A percentile compares a stretch with the other conserved stretches of the same genome.
Evolutionary conservation across 2,113 vertebrate species (phyloP).

Genomic region (Junco hyemalis): DNA sequence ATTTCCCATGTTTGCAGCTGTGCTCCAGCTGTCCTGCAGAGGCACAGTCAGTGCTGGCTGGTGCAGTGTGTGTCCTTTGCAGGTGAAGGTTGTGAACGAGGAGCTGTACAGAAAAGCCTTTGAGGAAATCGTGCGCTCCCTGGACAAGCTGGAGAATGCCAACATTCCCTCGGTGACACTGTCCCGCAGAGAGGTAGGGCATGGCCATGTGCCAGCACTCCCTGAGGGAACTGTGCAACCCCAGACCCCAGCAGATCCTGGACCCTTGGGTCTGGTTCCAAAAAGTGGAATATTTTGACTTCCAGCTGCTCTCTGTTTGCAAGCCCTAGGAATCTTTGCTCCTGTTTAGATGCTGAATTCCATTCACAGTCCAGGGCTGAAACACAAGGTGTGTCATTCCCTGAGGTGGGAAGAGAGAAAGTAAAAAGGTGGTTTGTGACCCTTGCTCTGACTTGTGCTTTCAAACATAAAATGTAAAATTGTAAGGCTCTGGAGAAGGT

Average conservation of each 20-base stretch:
- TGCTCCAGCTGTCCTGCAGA: not conserved
- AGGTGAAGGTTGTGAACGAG: constrained; percentile 90
- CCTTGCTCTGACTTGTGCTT: not conserved
- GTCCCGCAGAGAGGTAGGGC: constrained; percentile 85
- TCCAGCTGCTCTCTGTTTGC: not conserved
- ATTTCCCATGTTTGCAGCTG: not conserved
- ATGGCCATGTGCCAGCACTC: not conserved
- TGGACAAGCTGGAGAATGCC: constrained; percentile 97
- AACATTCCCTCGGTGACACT: constrained; percentile 91
- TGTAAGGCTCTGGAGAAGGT: not conserved
- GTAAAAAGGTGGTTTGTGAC: not conserved
- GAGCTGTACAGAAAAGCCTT: constrained; percentile 86
- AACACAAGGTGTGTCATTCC: not conserved
- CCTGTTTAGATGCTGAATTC: not conserved
- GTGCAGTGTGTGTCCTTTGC: not conserved
- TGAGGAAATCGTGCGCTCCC: constrained; percentile 90
- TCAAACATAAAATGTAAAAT: not conserved
- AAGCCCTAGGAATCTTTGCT: not conserved
- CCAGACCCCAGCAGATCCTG: not conserved
- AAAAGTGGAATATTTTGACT: not conserved
- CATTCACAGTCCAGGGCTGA: not conserved
- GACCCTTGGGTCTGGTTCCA: not conserved
- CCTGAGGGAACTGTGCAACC: not conserved
- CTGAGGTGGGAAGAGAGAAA: not conserved
- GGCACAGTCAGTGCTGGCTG: not conserved